Evolutionary conservation across 2,888 invertebrate genomes (phyloP), one percentile per base, ranked within the genome.

Genomic region (Drepanosiphum platanoidis): DNA sequence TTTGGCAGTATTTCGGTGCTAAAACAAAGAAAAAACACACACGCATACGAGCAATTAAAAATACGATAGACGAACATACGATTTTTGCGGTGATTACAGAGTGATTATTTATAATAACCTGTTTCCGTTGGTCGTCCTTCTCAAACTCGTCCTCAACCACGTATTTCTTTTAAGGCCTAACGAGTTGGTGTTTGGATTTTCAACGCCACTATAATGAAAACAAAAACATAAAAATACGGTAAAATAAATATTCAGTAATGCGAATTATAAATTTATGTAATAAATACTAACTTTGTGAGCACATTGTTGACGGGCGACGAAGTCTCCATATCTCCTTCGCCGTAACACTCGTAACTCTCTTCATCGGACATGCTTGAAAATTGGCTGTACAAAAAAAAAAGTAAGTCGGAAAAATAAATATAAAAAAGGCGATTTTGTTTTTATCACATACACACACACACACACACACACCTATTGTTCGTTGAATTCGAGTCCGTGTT

Each of bases 131-230:
- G 95, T 94, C 74, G 95, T 94, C 89, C 95, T 92, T 89, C 96
- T 91, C 79, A 96, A 91, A 89, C 96, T 96, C 75, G 95, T 96
- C 88, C 96, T 92, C 71, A 95, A 92, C 96, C 96, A 96, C 82
- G 95, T 94, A 90, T 96, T 94, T 89, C 96, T 92, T 86, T 87
- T 88, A 68, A 88, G 86, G 36, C 87, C 86, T 27, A 81, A 74
- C 15, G 42, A 3, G 83, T 86, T 82, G n/a, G 86, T 18, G 11
- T 39, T 79, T n/a, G 68, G n/a, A 46, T 72, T 80, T 34, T 86
- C 81, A 5, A 82, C 58, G 64, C 42, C 70, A 15, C 87, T 87
- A 2, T 84, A 87, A 83, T 30, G 32, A 34, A 30, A 39, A 42
- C 46, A 18, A 27, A 15, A 72, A 72, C 42, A 46, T 27, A 39